Evolutionary conservation across 2,113 vertebrate genomes (phyloP), one percentile per base, ranked within the genome.

Genomic region (Camelus bactrianus): DNA sequence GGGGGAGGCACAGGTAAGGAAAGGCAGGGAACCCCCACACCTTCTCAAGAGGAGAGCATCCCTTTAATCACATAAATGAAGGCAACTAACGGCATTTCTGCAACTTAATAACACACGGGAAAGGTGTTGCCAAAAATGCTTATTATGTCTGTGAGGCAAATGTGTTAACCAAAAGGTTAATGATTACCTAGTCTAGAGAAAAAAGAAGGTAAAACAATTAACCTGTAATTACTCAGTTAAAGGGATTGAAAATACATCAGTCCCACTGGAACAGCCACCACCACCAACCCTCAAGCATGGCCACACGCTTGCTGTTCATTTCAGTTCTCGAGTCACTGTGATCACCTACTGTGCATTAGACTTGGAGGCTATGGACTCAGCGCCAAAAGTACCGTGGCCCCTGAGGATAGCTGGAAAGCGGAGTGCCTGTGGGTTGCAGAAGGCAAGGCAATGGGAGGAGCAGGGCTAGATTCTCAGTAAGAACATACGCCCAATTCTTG

Each of bases 201-300:
- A 52, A 80, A 58, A 91, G 12, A 35, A 85, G 28, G n/a, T 86
- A 48, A 92, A 69, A 46, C 73, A 79, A 96, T 93, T 86, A 65
- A 46, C 38, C 60, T 72, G n/a, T 64, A 56, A 93, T 93, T 72
- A 54, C 42, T 90, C 54, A 88, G 22, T 79, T 77, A 69, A 1
- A 58, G 8, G 22, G 28, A 65, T 52, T 48, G 16, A 85, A 95
- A 82, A 64, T 28, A 32, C 11, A 42, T 89, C 38, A 77, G 28
- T 62, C 8, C 20, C 62, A 56, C 56, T 58, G 62, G 30, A 89
- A 42, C 3, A 0, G 60, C 11, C 4, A 38, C 5, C 28, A 24
- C 1, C 14, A 20, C 0, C 22, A 76, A 19, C 50, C 8, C 65
- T 83, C 46, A 62, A 46, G n/a, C 46, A 65, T 19, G 22, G 24